These are phyloP conservation scores for Danio aesculapii DNA, from an alignment of 2,797 vertebrate species.

Conservation along the genomic window DNA sequence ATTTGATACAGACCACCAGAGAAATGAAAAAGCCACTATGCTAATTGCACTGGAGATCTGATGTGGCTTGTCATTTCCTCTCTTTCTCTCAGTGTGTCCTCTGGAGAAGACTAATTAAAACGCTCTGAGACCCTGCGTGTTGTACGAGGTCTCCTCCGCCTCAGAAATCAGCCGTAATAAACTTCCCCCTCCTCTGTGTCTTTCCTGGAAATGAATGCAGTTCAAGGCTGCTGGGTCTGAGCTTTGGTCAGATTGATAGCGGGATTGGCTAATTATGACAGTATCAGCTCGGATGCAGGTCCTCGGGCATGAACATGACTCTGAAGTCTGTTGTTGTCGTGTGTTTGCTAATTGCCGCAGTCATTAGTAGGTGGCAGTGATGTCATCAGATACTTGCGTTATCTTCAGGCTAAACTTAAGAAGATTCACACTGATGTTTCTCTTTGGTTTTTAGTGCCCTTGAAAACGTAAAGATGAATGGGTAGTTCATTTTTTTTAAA, in stretches of 20 bases:
- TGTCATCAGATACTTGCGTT: slow-evolving; percentile 13
- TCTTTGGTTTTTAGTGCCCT: not conserved
- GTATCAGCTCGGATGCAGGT: slow-evolving; percentile 12
- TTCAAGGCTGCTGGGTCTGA: slow-evolving; percentile 44
- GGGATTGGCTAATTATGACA: slow-evolving; percentile 44
- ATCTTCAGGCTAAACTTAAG: slow-evolving; percentile 13
- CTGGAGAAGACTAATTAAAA: slow-evolving; percentile 62
- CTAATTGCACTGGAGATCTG: slow-evolving; percentile 53
- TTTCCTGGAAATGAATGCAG: slow-evolving; percentile 46
- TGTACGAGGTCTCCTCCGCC: slow-evolving; percentile 32
- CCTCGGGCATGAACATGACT: slow-evolving; percentile 16
- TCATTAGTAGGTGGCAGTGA: slow-evolving; percentile 28
- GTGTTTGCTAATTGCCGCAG: slow-evolving; percentile 35
- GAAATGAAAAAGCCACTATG: slow-evolving; percentile 44
- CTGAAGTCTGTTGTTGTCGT: slow-evolving; percentile 28
- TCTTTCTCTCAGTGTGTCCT: slow-evolving; percentile 36
- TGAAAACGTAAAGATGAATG: not conserved
- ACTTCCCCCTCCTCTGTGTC: slow-evolving; percentile 36
- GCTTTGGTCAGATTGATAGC: slow-evolving; percentile 48
- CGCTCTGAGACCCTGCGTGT: slow-evolving; percentile 22
- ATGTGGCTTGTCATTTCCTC: slow-evolving; percentile 58
- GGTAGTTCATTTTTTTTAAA: too few species aligned
- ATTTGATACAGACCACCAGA: slow-evolving; percentile 54
- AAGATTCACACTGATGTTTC: not conserved
- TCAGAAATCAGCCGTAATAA: slow-evolving; percentile 53